Evolutionary conservation across 2,797 vertebrate species (phyloP).

Genomic region (Strix occidentalis): DNA sequence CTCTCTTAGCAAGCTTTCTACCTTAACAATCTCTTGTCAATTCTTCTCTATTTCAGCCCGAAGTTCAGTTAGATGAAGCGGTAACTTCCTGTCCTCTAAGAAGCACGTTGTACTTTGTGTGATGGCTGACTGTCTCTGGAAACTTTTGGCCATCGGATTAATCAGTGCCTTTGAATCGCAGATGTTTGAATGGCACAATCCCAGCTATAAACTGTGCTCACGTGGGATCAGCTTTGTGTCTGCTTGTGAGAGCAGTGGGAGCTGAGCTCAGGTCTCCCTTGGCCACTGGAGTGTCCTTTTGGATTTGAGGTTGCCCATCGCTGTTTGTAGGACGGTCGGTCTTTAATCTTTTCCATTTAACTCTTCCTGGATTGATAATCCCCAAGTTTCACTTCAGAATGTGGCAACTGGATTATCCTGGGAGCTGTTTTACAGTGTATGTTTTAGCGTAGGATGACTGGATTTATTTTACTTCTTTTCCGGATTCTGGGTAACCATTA

Average conservation of each 20-base stretch:
- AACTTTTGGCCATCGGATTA: accelerated
- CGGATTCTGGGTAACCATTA: neutral
- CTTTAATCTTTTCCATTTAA: neutral
- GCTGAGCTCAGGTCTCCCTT: neutral
- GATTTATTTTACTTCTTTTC: neutral
- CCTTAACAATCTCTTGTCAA: neutral
- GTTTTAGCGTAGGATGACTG: accelerated
- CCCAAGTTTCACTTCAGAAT: neutral
- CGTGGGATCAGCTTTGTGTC: neutral
- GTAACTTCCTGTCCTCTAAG: neutral
- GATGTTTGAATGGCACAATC: neutral
- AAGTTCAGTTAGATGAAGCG: neutral
- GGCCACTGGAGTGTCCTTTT: neutral
- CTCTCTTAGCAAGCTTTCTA: neutral
- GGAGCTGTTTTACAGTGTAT: neutral
- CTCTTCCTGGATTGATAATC: neutral
- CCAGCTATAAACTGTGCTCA: neutral
- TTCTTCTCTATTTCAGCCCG: neutral
- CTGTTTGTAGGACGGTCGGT: neutral
- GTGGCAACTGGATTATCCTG: neutral
- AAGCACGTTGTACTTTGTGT: neutral
- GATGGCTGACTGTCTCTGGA: neutral
- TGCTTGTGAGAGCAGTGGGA: neutral
- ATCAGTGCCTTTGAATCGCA: neutral
- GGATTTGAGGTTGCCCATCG: neutral